Evolutionary conservation across 2,888 invertebrate species (phyloP).

Genomic region (Diplazon laetatorius): DNA sequence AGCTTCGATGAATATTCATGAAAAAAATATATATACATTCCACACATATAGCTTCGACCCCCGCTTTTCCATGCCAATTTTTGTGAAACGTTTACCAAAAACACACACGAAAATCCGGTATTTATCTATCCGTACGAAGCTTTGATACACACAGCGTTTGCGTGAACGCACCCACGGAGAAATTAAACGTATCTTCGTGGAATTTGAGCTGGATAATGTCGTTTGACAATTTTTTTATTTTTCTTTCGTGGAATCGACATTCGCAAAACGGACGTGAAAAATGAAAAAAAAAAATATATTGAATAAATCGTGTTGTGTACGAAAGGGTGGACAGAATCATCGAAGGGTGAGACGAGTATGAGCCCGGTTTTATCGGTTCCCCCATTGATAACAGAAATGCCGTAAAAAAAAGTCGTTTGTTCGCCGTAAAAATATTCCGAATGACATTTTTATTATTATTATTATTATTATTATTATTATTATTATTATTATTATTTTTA

Average conservation of each 20-base stretch:
- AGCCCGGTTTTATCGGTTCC: neutral
- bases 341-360: neutral
- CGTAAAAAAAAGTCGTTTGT: too few relatives aligned
- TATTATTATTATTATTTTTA: too few relatives aligned
- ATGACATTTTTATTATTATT: too few relatives aligned
- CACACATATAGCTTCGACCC: neutral
- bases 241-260: neutral
- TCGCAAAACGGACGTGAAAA: too few relatives aligned
- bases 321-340: neutral
- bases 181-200: neutral
- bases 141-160: too few relatives aligned
- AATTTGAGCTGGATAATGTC: neutral
- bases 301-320: neutral
- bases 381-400: neutral
- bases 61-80: too few relatives aligned
- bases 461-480: too few relatives aligned
- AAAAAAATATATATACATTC: slow-evolving; percentile 45
- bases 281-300: too few relatives aligned
- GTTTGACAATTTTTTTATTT: too few relatives aligned
- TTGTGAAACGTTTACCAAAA: too few relatives aligned
- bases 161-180: neutral
- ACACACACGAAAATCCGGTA: too few relatives aligned
- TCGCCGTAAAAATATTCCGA: too few relatives aligned
- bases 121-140: neutral
- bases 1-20: slow-evolving; percentile 55